Base-by-base conservation (phyloP, 1,140 invertebrate species). In the Dendroctonus valens region DNA sequence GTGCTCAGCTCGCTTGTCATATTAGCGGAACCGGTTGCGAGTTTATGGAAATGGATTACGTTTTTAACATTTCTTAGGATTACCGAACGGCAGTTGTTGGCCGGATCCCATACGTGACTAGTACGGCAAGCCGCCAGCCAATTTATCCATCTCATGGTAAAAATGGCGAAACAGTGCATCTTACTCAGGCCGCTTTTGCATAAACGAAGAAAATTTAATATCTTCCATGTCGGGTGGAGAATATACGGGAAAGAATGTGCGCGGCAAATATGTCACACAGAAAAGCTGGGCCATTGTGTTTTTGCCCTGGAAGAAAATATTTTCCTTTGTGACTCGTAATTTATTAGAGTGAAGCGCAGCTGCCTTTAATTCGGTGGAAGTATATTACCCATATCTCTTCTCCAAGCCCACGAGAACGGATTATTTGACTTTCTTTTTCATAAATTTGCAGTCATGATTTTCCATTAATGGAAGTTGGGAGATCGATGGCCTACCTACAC, bases 301-400 rank as follows among this genome's bases (percentile, higher is more conserved):
- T 51, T 49, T 50, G 12, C 37, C 46, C 48, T n/a, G 41, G 41
- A 42, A 38, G 60, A 53, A 63, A 52, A 54, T 63, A 52, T 63
- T 63, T 63, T 63, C 50, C 60, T 53, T 63, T 63, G 60, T 63
- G 60, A 50, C 60, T 54, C 12, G 41, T 51, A 63, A 63, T 63
- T 63, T 63, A 63, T 63, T 53, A 54, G 15, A 12, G 52, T 54
- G 14, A 40, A 54, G 39, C 50, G 60, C 7, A 39, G 38, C 39
- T 42, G 40, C 39, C 9, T 54, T 63, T 63, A 63, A 63, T 63
- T 63, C 50, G 41, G 5, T 11, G 14, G 51, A 63, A 63, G 60
- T 63, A 54, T 63, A 53, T 63, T 63, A 53, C 60, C 51, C 60
- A 63, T 53, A 53, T 63, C 15, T 63, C 46, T 63, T 63, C 14